Evolutionary conservation across 2,113 vertebrate genomes (phyloP), one percentile per base, ranked within the genome.

Genomic region (Acanthochromis polyacanthus): DNA sequence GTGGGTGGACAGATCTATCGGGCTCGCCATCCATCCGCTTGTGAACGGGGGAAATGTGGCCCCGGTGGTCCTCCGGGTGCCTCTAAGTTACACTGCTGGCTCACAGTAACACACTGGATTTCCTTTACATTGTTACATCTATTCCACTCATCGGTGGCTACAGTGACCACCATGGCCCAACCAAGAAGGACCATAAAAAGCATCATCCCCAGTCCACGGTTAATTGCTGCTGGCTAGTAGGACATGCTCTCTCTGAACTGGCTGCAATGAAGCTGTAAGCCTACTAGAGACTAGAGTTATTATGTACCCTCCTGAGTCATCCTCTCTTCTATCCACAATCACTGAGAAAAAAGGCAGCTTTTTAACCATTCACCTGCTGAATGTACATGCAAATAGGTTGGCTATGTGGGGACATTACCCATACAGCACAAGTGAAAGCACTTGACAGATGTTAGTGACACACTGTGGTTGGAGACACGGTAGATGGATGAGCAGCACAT

Each of bases 221-320:
- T 82, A 65, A 83, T 80, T 48, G 56, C 32, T 38, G 43, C 30
- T 51, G 77, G 81, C 61, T 58, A 48, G 60, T 55, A 75, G 76
- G 68, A 80, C 53, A 57, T 32, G 20, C n/a, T 80, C 64, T 72
- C 76, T 82, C 48, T 81, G 79, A 79, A 74, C 83, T 71, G 80
- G 83, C 83, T 81, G 82, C 77, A 80, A 64, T 83, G 51, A 75
- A 82, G 82, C 84, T 79, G 62, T 63, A 70, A 79, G 68, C 77
- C 75, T 84, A 83, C 85, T 59, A 67, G 83, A 79, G 70, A 83
- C 60, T 73, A 67, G 82, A 86, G 81, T 91, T 87, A 87, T 84
- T 85, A 80, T 88, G 75, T 83, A 52, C 80, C 84, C 87, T 83
- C 83, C 90, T 91, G 89, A 92, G 88, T 92, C 91, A 91, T 90